Evolutionary conservation across 2,113 vertebrate genomes (phyloP).

Genomic region (Arothron firmamentum): DNA sequence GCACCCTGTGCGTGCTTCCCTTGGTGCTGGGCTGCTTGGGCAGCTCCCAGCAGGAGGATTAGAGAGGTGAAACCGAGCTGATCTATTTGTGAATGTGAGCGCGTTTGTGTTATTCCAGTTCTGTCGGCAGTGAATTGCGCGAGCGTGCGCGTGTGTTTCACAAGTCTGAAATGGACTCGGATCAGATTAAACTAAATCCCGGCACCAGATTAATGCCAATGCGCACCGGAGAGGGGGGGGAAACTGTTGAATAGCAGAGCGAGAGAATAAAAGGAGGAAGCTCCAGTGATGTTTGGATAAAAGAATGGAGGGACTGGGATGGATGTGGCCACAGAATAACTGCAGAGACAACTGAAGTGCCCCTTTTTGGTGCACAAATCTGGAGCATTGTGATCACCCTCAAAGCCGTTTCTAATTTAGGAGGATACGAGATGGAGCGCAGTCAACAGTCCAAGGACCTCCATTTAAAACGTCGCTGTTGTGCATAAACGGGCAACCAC

Average conservation of each 20-base stretch:
- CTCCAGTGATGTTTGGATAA: constrained; percentile 14
- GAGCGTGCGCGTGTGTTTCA: constrained; percentile 26
- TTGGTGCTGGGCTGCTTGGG: constrained; percentile 26
- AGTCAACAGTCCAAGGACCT: too few species aligned
- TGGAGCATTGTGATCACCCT: neutral
- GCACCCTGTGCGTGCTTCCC: neutral
- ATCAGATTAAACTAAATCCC: constrained; percentile 66
- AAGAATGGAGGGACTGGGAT: neutral
- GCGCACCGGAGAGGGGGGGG: constrained; percentile 27
- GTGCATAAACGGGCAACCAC: too few species aligned
- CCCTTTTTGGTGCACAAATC: neutral
- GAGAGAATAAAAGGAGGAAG: constrained; percentile 10
- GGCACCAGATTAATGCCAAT: constrained; percentile 51
- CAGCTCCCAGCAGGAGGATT: constrained; percentile 52
- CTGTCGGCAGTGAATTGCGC: constrained; percentile 33
- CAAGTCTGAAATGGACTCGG: constrained; percentile 57
- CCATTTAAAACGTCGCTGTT: too few species aligned
- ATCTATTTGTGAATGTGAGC: constrained; percentile 37
- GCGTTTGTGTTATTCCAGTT: constrained; percentile 29
- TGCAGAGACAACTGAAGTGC: constrained; percentile 13
- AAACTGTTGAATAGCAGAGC: constrained; percentile 15
- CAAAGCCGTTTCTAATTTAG: constrained; percentile 2
- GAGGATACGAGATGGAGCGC: too few species aligned
- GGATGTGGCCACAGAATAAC: constrained; percentile 25
- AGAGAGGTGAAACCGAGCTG: constrained; percentile 59